These are phyloP conservation scores for Taurulus bubalis DNA, from an alignment of 2,113 vertebrate species.

Conservation along the genomic window DNA sequence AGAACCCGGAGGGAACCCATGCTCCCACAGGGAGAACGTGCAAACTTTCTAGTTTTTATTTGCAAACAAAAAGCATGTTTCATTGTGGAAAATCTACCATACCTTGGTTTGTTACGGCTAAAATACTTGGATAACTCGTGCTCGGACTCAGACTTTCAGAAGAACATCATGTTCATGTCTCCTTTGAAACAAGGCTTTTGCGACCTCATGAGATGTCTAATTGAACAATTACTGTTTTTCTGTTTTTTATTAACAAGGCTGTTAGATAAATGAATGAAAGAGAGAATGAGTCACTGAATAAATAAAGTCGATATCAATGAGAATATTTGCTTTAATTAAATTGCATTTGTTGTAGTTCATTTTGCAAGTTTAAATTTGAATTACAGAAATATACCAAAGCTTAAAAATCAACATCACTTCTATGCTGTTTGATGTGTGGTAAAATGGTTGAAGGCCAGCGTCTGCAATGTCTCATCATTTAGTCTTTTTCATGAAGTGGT, in stretches of 20 bases:
- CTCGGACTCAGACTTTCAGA: not conserved
- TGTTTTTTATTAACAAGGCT: not conserved
- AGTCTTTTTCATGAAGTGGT: not conserved
- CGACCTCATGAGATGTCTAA: not conserved
- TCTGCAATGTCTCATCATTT: not conserved
- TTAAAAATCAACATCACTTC: not conserved
- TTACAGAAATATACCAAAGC: not conserved
- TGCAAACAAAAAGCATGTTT: not conserved
- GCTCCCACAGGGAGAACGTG: no score
- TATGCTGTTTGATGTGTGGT: not conserved
- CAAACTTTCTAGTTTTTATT: not conserved
- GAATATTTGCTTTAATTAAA: not conserved
- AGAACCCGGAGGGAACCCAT: no score
- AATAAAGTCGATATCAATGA: slow-evolving; percentile 9
- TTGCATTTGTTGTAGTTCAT: not conserved
- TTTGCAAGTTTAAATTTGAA: not conserved
- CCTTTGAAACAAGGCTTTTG: not conserved
- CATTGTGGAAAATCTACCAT: not conserved
- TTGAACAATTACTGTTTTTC: not conserved
- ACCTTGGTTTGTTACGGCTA: not conserved
- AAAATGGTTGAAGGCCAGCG: not conserved
- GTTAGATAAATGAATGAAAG: not conserved
- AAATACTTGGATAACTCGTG: not conserved
- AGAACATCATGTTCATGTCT: not conserved
- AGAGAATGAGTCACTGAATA: not conserved